Evolutionary conservation across 2,113 vertebrate genomes (phyloP).

Genomic region (human (Homo sapiens)): GRCh38 chr11:35808001-35808500

Average conservation of each 20-base stretch:
- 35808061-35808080: slow-evolving; percentile 23
- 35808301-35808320: neutral
- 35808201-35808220: neutral
- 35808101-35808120: slow-evolving; percentile 40
- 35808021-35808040: slow-evolving; percentile 25
- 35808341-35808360: neutral
- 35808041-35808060: neutral
- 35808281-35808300: neutral
- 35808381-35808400: neutral
- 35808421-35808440: slow-evolving; percentile 20
- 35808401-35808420: slow-evolving; percentile 22
- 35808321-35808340: neutral
- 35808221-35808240: neutral
- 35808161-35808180: neutral
- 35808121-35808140: neutral
- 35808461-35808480: neutral
- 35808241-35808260: neutral
- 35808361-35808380: neutral
- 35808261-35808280: neutral
- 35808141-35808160: neutral
- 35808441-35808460: slow-evolving; percentile 21
- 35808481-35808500: neutral
- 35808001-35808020: neutral
- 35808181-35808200: neutral
- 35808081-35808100: slow-evolving; percentile 30